Percentiles rank a stretch among this genome's conserved stretches.
phyloP scores from a whole-genome alignment of 2,888 invertebrate species.

The Tyria jacobaeae region DNA sequence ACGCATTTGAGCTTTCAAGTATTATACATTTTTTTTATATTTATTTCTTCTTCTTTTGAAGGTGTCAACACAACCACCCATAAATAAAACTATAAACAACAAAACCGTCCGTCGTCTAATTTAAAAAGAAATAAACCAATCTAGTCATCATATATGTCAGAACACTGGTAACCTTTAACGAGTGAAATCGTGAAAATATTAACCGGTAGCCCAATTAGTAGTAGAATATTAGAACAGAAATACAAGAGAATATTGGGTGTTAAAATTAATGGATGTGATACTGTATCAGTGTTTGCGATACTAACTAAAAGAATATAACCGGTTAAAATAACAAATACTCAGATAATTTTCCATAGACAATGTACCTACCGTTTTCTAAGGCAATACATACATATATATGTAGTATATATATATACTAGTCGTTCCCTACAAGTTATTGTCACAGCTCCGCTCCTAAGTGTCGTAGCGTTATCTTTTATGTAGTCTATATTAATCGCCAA shows the following conservation, averaged over 20 bases:
- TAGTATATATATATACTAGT: too few relatives aligned
- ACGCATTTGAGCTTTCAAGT: too few relatives aligned
- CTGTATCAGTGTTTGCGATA: not conserved
- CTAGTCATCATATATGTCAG: not conserved
- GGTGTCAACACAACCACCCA: not conserved
- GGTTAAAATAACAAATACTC: not conserved
- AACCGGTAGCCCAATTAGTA: conserved; percentile 18
- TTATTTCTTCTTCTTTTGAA: too few relatives aligned
- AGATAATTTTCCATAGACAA: too few relatives aligned
- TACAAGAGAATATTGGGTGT: conserved; percentile 6
- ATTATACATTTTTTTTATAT: too few relatives aligned
- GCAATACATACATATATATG: too few relatives aligned
- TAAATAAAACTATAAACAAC: not conserved
- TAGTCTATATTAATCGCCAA: conserved; percentile 28
- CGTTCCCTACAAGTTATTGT: too few relatives aligned
- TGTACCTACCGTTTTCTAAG: too few relatives aligned
- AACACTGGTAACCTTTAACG: conserved; percentile 14
- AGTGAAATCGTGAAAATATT: conserved; percentile 17
- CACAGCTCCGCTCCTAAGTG: too few relatives aligned
- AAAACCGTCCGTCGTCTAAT: not conserved
- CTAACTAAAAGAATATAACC: not conserved
- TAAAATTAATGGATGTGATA: conserved; percentile 14
- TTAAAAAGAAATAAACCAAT: conserved; percentile 3
- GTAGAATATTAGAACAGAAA: conserved; percentile 9
- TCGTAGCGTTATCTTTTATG: too few relatives aligned